These are phyloP conservation scores for Tarsius wallacei DNA, from an alignment of 2,797 vertebrate genomes.

Conservation along the genomic window DNA sequence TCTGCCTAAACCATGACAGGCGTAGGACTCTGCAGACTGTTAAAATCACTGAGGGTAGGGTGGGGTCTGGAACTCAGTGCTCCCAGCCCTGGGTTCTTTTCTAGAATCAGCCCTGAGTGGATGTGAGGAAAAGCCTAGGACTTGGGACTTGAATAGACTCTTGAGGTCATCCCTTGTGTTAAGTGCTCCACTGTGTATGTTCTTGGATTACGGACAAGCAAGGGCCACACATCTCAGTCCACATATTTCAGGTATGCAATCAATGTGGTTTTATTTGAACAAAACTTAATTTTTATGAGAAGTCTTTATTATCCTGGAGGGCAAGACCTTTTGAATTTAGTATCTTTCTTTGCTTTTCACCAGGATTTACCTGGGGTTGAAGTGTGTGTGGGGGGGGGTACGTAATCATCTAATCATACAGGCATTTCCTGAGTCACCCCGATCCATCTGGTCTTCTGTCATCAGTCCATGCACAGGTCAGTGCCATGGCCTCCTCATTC, in stretches of 20 bases:
- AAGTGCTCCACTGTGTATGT: neutral
- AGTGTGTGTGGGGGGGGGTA: neutral
- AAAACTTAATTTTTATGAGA: neutral
- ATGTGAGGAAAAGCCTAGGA: neutral
- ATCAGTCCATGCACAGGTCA: neutral
- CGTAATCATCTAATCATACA: neutral
- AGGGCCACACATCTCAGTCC: neutral
- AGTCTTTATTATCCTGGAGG: neutral
- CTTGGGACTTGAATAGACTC: neutral
- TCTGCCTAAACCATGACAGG: rapidly evolving
- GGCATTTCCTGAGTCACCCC: neutral
- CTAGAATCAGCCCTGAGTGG: neutral
- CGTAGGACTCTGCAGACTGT: rapidly evolving
- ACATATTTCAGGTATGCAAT: neutral
- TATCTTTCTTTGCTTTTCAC: neutral
- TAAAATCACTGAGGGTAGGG: neutral
- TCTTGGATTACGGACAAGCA: neutral
- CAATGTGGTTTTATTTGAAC: neutral
- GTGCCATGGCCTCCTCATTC: neutral
- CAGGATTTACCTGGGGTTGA: neutral
- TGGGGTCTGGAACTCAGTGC: neutral
- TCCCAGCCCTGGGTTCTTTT: neutral
- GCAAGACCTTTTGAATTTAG: neutral
- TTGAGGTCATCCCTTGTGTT: neutral
- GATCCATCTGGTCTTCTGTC: constrained; percentile 1